Conservation (phyloP, 1,140 invertebrate species). For the Platyura marginata region DNA sequence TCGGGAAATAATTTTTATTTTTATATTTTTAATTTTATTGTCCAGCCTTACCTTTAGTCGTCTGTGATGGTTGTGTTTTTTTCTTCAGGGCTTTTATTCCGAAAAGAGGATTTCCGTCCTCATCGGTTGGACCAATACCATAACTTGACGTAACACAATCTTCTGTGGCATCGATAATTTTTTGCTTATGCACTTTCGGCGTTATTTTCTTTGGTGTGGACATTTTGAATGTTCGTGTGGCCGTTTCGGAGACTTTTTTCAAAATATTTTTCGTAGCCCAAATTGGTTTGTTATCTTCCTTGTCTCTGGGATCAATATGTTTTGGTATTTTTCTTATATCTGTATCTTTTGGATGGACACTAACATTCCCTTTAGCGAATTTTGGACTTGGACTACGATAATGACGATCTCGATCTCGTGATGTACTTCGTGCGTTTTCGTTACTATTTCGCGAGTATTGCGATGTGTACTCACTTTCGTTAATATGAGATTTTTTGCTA, state of each 20-base stretch:
- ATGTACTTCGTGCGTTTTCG: too few species aligned
- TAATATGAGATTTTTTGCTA: too few species aligned
- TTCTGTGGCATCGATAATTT: conserved; percentile 18
- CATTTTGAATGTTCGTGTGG: conserved; percentile 24
- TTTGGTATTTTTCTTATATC: too few species aligned
- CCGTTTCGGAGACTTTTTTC: conserved; percentile 10
- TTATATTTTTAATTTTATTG: conserved; percentile 1
- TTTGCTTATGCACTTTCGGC: conserved; percentile 22
- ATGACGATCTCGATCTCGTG: too few species aligned
- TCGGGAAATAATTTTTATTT: conserved; percentile 7
- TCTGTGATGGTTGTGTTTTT: conserved; percentile 33
- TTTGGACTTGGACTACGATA: too few species aligned
- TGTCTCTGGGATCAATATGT: too few species aligned
- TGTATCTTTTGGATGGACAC: too few species aligned
- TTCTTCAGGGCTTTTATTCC: conserved; percentile 51
- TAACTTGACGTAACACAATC: conserved; percentile 62
- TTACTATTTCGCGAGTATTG: too few species aligned
- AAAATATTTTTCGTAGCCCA: conserved; percentile 34
- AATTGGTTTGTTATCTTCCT: conserved; percentile 28
- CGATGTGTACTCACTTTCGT: too few species aligned
- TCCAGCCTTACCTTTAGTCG: conserved; percentile 25
- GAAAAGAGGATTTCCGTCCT: conserved; percentile 55
- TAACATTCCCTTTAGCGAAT: too few species aligned
- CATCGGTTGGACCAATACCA: conserved; percentile 60
- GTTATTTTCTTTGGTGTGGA: conserved; percentile 25